Evolutionary conservation across 1,140 invertebrate species (phyloP).

Genomic region (Calephelis nemesis): DNA sequence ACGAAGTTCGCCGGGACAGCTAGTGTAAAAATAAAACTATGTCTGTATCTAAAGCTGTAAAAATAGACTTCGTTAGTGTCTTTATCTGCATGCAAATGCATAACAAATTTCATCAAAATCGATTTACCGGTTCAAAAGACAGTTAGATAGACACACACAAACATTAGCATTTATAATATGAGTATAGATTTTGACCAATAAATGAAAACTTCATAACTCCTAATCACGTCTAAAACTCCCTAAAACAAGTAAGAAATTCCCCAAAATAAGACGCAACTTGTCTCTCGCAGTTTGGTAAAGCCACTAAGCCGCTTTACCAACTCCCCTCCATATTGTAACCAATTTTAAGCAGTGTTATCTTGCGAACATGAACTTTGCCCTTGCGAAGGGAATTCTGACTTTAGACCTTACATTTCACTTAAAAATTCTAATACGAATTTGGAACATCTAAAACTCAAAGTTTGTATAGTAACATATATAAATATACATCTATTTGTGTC

Average conservation of each 20-base stretch:
- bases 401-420: not conserved
- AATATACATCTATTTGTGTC: no score
- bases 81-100: no score
- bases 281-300: conserved; percentile 10
- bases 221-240: conserved; percentile 6
- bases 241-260: conserved; percentile 6
- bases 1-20: no score
- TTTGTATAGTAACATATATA: no score
- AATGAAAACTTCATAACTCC: conserved; percentile 3
- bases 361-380: conserved; percentile 2
- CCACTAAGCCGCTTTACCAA: conserved; percentile 13
- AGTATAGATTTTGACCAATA: not conserved
- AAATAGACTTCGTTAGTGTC: no score
- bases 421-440: not conserved
- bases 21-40: no score
- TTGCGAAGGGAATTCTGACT: not conserved
- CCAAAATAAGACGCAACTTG: conserved; percentile 8
- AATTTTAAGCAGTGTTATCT: conserved; percentile 16
- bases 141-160: no score
- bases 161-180: no score
- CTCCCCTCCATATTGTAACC: conserved; percentile 9
- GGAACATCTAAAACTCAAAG: no score
- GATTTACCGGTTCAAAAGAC: no score
- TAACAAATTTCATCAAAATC: no score
- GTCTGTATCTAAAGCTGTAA: no score